Conservation (phyloP, 2,113 vertebrate genomes). For the Channa argus region DNA sequence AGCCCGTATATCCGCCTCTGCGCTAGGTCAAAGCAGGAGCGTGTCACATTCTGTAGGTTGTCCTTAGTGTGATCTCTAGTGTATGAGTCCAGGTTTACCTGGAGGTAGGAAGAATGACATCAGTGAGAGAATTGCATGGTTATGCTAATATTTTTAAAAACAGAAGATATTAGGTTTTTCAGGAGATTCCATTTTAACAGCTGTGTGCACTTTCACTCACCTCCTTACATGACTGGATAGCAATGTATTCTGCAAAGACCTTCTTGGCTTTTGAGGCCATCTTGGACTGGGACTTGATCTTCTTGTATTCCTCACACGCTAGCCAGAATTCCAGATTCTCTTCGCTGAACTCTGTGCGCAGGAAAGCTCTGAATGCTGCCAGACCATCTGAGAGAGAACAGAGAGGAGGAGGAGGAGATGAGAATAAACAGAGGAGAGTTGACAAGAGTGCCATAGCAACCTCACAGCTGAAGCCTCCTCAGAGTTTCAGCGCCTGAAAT, state of each 20-base stretch:
- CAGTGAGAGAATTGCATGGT: not conserved
- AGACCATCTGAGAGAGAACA: conserved; percentile 88
- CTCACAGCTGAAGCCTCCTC: conserved; percentile 49
- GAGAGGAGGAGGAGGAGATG: conserved; percentile 26
- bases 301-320: conserved; percentile 98
- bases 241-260: conserved; percentile 95
- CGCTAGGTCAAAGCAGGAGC: conserved; percentile 93
- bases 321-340: conserved; percentile 99
- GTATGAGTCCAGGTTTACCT: conserved; percentile 98
- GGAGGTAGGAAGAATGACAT: conserved; percentile 19
- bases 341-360: conserved; percentile 97
- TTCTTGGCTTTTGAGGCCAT: conserved; percentile 97
- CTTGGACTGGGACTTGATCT: conserved; percentile 97
- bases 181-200: not conserved
- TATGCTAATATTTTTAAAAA: too few species aligned
- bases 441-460: conserved; percentile 73
- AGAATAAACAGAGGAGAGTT: conserved; percentile 57
- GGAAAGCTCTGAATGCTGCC: conserved; percentile 95
- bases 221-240: conserved; percentile 98
- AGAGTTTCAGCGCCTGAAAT: conserved; percentile 62
- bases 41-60: conserved; percentile 93
- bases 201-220: conserved; percentile 74
- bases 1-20: conserved; percentile 97
- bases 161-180: not conserved
- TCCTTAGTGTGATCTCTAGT: conserved; percentile 97